phyloP scores from a whole-genome alignment of 2,888 invertebrate species.

The Cryptocephalus moraei region DNA sequence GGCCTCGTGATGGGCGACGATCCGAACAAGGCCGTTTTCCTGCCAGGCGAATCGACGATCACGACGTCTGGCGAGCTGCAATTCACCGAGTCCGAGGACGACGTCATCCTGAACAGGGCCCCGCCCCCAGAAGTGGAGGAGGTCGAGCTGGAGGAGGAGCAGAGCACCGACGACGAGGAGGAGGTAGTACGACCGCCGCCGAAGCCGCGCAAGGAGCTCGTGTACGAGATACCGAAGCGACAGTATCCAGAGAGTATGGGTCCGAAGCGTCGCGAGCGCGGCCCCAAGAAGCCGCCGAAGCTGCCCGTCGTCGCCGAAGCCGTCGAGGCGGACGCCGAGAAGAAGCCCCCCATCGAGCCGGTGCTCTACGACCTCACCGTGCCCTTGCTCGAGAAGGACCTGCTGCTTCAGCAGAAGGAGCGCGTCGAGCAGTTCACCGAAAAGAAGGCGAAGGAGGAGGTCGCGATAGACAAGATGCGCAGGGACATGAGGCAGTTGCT shows the following conservation, averaged over 20 bases:
- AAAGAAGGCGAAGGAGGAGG: conserved; percentile 32
- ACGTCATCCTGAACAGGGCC: conserved; percentile 34
- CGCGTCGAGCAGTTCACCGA: conserved; percentile 31
- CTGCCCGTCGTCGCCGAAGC: conserved; percentile 4
- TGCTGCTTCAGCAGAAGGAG: conserved; percentile 33
- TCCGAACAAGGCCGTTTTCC: conserved; percentile 37
- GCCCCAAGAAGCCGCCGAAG: conserved; percentile 21
- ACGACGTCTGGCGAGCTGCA: conserved; percentile 34
- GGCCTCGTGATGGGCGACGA: conserved; percentile 64
- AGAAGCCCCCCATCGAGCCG: conserved; percentile 7
- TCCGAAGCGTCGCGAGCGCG: conserved; percentile 31
- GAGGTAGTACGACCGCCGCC: conserved; percentile 21
- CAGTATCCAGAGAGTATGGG: conserved; percentile 29
- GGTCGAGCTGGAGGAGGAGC: conserved; percentile 27
- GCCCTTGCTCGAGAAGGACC: conserved; percentile 31
- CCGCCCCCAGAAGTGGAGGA: conserved; percentile 22
- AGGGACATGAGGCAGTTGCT: conserved; percentile 28
- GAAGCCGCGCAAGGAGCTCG: conserved; percentile 26
- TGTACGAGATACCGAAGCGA: conserved; percentile 33
- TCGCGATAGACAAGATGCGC: conserved; percentile 29
- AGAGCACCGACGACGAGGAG: conserved; percentile 25
- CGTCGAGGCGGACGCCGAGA: not conserved
- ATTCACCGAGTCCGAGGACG: conserved; percentile 34
- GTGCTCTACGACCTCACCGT: conserved; percentile 24
- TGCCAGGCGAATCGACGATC: conserved; percentile 36